Evolutionary conservation across 2,888 invertebrate genomes (phyloP).

Genomic region (Lasioglossum morio): DNA sequence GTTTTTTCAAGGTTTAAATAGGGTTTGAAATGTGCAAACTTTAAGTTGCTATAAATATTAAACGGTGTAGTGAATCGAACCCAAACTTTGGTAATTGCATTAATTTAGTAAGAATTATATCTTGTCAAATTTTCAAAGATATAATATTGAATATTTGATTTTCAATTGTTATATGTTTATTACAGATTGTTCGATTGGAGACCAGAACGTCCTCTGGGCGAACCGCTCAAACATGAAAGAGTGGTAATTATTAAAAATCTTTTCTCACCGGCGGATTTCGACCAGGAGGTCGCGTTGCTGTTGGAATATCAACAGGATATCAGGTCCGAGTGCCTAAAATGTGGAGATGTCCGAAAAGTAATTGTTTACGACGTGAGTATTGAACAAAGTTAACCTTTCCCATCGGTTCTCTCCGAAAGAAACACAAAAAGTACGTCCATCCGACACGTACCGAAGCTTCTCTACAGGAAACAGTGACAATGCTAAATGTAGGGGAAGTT

Average conservation of each 20-base stretch:
- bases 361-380: slow-evolving; percentile 93
- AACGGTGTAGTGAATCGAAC: too few species aligned
- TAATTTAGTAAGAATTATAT: too few species aligned
- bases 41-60: too few species aligned
- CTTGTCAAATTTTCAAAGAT: too few species aligned
- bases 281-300: slow-evolving; percentile 94
- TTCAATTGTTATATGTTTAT: slow-evolving; percentile 35
- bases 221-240: slow-evolving; percentile 94
- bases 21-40: too few species aligned
- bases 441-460: not conserved
- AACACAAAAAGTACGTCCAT: not conserved
- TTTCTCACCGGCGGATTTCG: slow-evolving; percentile 95
- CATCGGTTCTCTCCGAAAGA: not conserved
- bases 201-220: slow-evolving; percentile 95
- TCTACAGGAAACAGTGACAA: not conserved
- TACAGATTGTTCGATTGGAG: slow-evolving; percentile 96
- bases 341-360: slow-evolving; percentile 96
- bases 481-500: not conserved
- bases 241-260: slow-evolving; percentile 97
- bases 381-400: not conserved
- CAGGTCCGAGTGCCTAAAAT: slow-evolving; percentile 94
- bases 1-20: too few species aligned
- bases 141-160: too few species aligned
- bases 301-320: slow-evolving; percentile 96
- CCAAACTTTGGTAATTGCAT: too few species aligned